A percentile compares a stretch with the other conserved stretches of the same genome.
These are phyloP conservation scores for Tupiocoris notatus DNA, from an alignment of 2,888 invertebrate genomes.

Conservation along the genomic window DNA sequence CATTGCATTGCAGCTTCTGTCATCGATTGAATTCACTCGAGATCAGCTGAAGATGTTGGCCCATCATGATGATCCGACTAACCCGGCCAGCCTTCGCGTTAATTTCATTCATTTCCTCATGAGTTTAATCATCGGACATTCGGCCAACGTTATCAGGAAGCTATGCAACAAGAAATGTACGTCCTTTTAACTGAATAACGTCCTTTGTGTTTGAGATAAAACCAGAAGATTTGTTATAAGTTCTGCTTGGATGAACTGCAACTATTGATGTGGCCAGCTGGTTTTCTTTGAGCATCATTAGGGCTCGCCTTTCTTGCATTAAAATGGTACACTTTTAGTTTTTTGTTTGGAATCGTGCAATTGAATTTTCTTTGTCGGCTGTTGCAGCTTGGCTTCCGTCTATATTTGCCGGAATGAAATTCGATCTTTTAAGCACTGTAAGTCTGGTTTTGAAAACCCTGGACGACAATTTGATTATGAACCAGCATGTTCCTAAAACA, in stretches of 20 bases:
- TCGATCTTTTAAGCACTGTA: conserved; percentile 37
- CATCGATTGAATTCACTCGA: conserved; percentile 34
- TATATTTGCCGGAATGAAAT: conserved; percentile 42
- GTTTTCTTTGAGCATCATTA: too few species aligned
- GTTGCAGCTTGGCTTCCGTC: conserved; percentile 41
- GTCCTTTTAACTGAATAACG: too few species aligned
- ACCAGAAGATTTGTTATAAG: too few species aligned
- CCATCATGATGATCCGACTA: conserved; percentile 35
- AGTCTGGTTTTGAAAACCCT: conserved; percentile 40
- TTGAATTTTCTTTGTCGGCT: neutral
- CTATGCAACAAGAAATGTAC: conserved; percentile 28
- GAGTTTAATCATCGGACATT: conserved; percentile 43
- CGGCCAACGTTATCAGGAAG: conserved; percentile 35
- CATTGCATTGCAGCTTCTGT: conserved; percentile 41
- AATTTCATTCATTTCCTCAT: conserved; percentile 44
- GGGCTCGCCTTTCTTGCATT: too few species aligned
- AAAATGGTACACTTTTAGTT: too few species aligned
- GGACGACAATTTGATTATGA: conserved; percentile 36
- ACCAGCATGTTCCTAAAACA: conserved; percentile 38
- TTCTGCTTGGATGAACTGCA: too few species aligned
- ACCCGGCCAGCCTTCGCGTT: conserved; percentile 40
- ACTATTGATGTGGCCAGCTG: too few species aligned
- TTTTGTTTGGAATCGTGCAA: neutral
- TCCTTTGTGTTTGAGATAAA: too few species aligned
- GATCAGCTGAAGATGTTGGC: conserved; percentile 36